Base-by-base conservation (phyloP, 2,888 invertebrate genomes). In the Stramonita haemastoma region DNA sequence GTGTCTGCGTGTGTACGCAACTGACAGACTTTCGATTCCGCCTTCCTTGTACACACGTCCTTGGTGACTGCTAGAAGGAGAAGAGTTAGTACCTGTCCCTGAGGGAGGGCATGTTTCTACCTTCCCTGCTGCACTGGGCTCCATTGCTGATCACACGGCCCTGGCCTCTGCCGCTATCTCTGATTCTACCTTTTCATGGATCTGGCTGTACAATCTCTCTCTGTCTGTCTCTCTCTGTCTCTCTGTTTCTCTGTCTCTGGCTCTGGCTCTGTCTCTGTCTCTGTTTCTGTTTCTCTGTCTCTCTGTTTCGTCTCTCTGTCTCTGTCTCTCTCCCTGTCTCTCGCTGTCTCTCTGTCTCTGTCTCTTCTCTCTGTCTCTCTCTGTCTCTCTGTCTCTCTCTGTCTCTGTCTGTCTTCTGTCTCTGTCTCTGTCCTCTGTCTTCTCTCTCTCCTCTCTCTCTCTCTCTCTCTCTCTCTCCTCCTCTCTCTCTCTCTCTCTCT, bases 51-150 rank as follows among this genome's bases (percentile, higher is more conserved):
- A n/a, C 29, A 57, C 57, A 36, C 57, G 56, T 84, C 57, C 84
- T 57, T 15, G n/a, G 46, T 84, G 84, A 84, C 15, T 84, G 56
- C n/a, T n/a, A n/a, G n/a, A n/a, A 57, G 56, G 46, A 46, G 57
- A 17, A 29, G 84, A 84, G 84, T 84, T 84, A 84, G 84, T 84
- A n/a, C 84, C 84, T 57, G 36, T 84, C 84, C 84, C 84, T 29
- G 19, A n/a, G 84, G 84, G 84, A 57, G 5, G 57, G n/a, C 57
- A 84, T 15, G 17, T 26, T n/a, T n/a, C 57, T 83, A 83, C 83
- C 84, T 57, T 22, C n/a, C 57, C 22, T 84, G 84, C 17, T n/a
- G n/a, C n/a, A n/a, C n/a, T n/a, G n/a, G n/a, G n/a, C n/a, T n/a
- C n/a, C n/a, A n/a, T n/a, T n/a, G n/a, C n/a, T n/a, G n/a, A n/a